phyloP scores from a whole-genome alignment of 2,797 vertebrate species.

The Melanotaenia pygmaea region DNA sequence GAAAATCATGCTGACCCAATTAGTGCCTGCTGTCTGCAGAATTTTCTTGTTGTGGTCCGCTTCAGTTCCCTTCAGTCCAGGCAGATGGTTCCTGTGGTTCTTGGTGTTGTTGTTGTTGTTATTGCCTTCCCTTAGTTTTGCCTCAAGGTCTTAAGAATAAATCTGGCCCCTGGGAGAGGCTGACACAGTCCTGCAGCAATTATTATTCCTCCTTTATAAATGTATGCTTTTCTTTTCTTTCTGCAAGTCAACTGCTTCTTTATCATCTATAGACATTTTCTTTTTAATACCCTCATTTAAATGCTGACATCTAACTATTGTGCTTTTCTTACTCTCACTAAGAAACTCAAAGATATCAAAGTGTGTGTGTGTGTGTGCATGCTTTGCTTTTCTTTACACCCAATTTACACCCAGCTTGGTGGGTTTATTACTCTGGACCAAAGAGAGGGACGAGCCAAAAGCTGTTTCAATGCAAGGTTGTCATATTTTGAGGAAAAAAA shows the following conservation, averaged over 20 bases:
- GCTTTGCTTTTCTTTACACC: not conserved
- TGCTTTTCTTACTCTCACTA: not conserved
- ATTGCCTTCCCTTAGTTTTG: conserved; percentile 40
- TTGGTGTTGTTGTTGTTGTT: conserved; percentile 40
- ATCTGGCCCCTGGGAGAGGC: conserved; percentile 49
- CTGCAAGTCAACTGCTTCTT: not conserved
- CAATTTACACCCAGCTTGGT: not conserved
- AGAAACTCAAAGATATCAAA: not conserved
- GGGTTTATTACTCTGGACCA: not conserved
- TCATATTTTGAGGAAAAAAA: not conserved
- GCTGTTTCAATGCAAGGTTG: not conserved
- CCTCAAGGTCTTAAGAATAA: conserved; percentile 58
- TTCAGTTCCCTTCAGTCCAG: conserved; percentile 36
- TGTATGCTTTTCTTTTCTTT: conserved; percentile 3
- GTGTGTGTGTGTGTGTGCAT: not conserved
- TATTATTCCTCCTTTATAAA: conserved; percentile 23
- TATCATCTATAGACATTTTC: not conserved
- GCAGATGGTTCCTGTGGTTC: conserved; percentile 57
- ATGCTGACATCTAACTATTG: not conserved
- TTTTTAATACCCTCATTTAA: not conserved
- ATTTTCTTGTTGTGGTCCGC: conserved; percentile 34
- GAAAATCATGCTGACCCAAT: conserved; percentile 75
- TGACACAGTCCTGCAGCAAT: conserved; percentile 37
- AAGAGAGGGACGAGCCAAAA: not conserved
- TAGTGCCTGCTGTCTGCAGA: conserved; percentile 60